Conservation (phyloP, 2,888 invertebrate genomes). For the Caenorhabditis imperialis region DNA sequence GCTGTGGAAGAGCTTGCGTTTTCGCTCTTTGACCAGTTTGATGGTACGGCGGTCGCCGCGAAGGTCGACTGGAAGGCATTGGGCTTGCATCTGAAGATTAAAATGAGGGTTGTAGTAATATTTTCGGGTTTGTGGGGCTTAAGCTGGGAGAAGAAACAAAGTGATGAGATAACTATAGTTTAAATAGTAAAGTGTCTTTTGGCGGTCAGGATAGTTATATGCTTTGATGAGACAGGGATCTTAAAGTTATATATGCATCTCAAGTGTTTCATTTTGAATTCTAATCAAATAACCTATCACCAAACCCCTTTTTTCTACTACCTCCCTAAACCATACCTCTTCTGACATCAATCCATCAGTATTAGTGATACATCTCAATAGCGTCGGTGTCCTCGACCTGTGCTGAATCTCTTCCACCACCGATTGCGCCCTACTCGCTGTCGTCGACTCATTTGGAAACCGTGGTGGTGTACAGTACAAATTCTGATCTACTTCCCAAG, state of each 20-base stretch:
- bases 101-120: too few relatives aligned
- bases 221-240: too few relatives aligned
- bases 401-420: slow-evolving; percentile 59
- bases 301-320: too few relatives aligned
- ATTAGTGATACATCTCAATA: slow-evolving; percentile 73
- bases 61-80: slow-evolving; percentile 82
- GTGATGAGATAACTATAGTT: too few relatives aligned
- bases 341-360: slow-evolving; percentile 80
- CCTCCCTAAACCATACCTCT: too few relatives aligned
- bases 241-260: too few relatives aligned
- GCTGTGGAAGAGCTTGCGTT: slow-evolving; percentile 83
- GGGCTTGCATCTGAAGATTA: slow-evolving; percentile 78
- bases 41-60: slow-evolving; percentile 82
- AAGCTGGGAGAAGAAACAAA: too few relatives aligned
- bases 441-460: slow-evolving; percentile 50
- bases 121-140: too few relatives aligned
- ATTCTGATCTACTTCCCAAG: slow-evolving; percentile 76
- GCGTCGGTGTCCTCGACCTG: slow-evolving; percentile 60
- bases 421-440: slow-evolving; percentile 50
- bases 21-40: slow-evolving; percentile 83
- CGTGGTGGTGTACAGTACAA: slow-evolving; percentile 75
- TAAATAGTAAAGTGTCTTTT: too few relatives aligned
- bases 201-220: too few relatives aligned
- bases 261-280: too few relatives aligned
- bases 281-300: too few relatives aligned